These are phyloP conservation scores for Gymnorhina tibicen DNA, from an alignment of 2,113 vertebrate species.

Conservation along the genomic window DNA sequence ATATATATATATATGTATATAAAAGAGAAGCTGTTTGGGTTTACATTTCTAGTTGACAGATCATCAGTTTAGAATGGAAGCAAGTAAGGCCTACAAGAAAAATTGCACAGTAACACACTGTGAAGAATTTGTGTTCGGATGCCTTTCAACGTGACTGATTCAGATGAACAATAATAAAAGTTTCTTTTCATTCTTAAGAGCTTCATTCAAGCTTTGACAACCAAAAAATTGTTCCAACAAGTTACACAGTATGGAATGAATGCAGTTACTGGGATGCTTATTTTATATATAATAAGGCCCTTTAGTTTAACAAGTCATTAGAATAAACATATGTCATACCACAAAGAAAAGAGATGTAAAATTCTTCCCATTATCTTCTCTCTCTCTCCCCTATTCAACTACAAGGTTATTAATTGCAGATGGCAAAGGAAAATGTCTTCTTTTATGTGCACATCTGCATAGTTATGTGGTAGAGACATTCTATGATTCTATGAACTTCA, in stretches of 20 bases:
- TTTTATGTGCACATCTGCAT: neutral
- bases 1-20: neutral
- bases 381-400: neutral
- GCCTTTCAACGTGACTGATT: neutral
- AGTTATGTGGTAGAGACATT: neutral
- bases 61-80: neutral
- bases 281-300: neutral
- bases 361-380: neutral
- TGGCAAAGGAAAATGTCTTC: neutral
- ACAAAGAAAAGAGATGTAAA: neutral
- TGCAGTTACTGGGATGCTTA: neutral
- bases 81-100: neutral
- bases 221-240: neutral
- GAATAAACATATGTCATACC: slow-evolving; percentile 15
- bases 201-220: neutral
- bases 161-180: neutral
- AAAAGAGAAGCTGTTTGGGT: neutral
- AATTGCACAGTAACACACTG: neutral
- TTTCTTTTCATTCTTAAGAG: neutral
- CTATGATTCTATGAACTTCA: neutral
- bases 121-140: neutral
- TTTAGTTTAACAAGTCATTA: neutral
- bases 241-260: neutral
- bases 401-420: slow-evolving; percentile 24
- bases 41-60: neutral